Base-by-base conservation (phyloP, 2,797 vertebrate species). In the Gymnocypris eckloni region DNA sequence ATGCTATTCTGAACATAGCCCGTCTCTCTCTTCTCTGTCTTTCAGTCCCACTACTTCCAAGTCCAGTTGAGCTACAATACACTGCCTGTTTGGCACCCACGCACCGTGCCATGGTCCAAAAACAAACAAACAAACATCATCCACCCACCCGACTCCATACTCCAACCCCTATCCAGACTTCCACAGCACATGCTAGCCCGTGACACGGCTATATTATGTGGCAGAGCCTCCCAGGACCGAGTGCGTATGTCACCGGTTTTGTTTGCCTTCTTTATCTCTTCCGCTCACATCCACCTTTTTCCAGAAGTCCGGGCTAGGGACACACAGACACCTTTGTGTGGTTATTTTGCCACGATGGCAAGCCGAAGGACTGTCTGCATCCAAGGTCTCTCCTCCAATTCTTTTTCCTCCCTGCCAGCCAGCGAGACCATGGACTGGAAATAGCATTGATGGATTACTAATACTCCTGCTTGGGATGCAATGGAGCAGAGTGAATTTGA, bases 401-500 rank as follows among this genome's bases (percentile, higher is more conserved):
- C 76, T 69, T 79, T 84, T 79, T 81, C 81, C 20, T 87, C 84
- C 86, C 81, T 54, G 86, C 75, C 87, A 85, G 41, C 83, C 83
- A 61, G 52, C 50, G 28, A 85, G 76, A 22, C 86, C 88, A 89
- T 90, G 90, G 92, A 92, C 93, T 92, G 92, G 92, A 93, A 94
- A 93, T 92, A 94, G 90, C 79, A 52, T 88, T 93, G 93, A 94
- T 94, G 92, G 93, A 94, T 94, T 91, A 90, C 93, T 94, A 94
- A 94, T 94, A 93, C 90, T 90, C 88, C 90, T 88, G 89, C 91
- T 92, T 90, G 89, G 88, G 92, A 93, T 93, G 90, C 92, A 92
- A 80, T 37, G 88, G 87, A 88, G 90, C 89, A 90, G 89, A 91
- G 82, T 88, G 89, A 79, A 87, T 88, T 50, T 84, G 71, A 72